phyloP scores from a whole-genome alignment of 1,140 invertebrate species.

The Popillia japonica region DNA sequence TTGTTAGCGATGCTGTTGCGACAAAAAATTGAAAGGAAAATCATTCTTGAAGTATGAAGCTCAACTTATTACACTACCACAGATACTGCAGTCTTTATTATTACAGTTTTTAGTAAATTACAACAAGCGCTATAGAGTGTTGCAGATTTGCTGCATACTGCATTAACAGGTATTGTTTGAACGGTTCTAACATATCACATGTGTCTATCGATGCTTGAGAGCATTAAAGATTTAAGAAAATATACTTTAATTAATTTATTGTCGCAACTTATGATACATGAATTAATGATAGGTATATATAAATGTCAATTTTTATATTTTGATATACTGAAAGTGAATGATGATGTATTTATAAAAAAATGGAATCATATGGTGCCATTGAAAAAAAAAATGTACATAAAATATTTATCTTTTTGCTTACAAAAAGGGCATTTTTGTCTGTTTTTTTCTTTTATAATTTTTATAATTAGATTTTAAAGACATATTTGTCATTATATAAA shows the following conservation, averaged over 20 bases:
- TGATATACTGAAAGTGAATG: slow-evolving; percentile 40
- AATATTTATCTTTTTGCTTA: slow-evolving; percentile 42
- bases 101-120: neutral
- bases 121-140: neutral
- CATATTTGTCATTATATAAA: slow-evolving; percentile 36
- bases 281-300: slow-evolving; percentile 37
- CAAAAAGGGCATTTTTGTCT: slow-evolving; percentile 54
- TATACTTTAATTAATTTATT: slow-evolving; percentile 29
- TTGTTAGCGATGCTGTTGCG: slow-evolving; percentile 27
- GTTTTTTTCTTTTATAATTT: slow-evolving; percentile 48
- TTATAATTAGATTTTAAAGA: slow-evolving; percentile 40
- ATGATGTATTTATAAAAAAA: slow-evolving; percentile 43
- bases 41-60: neutral
- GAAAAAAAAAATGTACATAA: slow-evolving; percentile 43
- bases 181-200: slow-evolving; percentile 43
- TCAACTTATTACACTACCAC: neutral
- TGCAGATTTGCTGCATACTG: neutral
- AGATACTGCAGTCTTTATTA: neutral
- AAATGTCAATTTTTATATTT: slow-evolving; percentile 42
- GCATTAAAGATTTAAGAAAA: neutral
- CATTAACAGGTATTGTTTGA: slow-evolving; percentile 16
- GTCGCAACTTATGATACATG: slow-evolving; percentile 29
- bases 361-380: slow-evolving; percentile 59
- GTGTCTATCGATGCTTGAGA: slow-evolving; percentile 38
- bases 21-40: slow-evolving; percentile 26